These are phyloP conservation scores for Hyaena hyaena DNA, from an alignment of 2,113 vertebrate genomes.

Conservation along the genomic window DNA sequence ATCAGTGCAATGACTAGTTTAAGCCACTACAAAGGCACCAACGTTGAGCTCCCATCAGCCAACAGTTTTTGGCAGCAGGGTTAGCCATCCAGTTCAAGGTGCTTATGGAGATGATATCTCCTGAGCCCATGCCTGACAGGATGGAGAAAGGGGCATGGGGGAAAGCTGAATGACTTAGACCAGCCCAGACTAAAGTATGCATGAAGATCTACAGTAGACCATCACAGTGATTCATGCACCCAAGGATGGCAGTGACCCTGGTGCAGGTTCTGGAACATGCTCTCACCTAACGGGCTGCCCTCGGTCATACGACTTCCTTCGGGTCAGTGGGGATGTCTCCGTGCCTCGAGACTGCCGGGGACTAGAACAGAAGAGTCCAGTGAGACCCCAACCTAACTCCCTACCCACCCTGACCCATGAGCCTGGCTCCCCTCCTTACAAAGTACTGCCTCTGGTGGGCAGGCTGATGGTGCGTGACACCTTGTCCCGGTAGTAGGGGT, in stretches of 20 bases:
- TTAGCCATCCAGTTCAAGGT: background rate
- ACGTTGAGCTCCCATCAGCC: fast-evolving
- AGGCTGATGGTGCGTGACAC: slow-evolving; percentile 95
- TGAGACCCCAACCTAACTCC: background rate
- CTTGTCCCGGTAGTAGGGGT: slow-evolving; percentile 91
- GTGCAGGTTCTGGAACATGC: fast-evolving
- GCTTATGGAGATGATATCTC: background rate
- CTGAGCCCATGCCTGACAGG: background rate
- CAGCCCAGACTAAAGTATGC: background rate
- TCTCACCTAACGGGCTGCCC: slow-evolving; percentile 92
- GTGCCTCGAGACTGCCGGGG: slow-evolving; percentile 95
- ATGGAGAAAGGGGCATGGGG: background rate
- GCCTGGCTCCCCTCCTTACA: slow-evolving; percentile 87
- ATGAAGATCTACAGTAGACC: fast-evolving
- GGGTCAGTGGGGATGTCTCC: slow-evolving; percentile 94
- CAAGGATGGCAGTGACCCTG: too few relatives aligned
- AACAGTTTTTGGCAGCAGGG: fast-evolving
- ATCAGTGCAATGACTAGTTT: fast-evolving
- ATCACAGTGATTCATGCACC: too few relatives aligned
- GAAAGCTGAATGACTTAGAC: background rate
- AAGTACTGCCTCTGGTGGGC: slow-evolving; percentile 95
- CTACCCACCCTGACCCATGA: fast-evolving
- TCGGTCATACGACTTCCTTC: slow-evolving; percentile 96
- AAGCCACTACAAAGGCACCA: background rate
- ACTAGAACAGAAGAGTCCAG: slow-evolving; percentile 81